These are phyloP conservation scores for Bungarus multicinctus DNA, from an alignment of 2,113 vertebrate species.

Conservation along the genomic window DNA sequence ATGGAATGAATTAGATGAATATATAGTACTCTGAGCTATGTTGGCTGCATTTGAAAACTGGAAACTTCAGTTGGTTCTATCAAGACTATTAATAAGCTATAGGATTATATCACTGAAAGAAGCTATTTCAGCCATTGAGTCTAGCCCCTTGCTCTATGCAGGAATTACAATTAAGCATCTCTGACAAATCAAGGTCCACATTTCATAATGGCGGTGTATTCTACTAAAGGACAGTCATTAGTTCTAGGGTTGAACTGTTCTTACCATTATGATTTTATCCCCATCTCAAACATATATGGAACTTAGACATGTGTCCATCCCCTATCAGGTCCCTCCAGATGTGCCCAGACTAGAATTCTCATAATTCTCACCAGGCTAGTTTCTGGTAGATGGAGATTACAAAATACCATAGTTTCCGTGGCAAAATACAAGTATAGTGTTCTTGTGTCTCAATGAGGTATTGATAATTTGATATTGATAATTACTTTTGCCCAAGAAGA, in stretches of 20 bases:
- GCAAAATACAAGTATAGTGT: constrained; percentile 14
- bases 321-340: neutral
- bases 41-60: neutral
- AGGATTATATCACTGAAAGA: neutral
- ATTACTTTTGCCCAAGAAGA: neutral
- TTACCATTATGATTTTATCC: neutral
- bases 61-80: neutral
- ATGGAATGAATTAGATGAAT: neutral
- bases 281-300: neutral
- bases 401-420: neutral
- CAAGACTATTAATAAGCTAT: neutral
- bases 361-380: neutral
- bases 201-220: neutral
- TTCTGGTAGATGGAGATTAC: neutral
- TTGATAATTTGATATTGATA: neutral
- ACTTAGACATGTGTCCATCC: neutral
- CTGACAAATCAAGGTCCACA: neutral
- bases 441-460: neutral
- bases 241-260: too few species aligned
- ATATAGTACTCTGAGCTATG: neutral
- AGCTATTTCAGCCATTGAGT: neutral
- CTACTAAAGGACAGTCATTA: neutral
- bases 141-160: neutral
- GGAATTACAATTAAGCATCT: neutral
- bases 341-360: neutral